A percentile compares a stretch with the other conserved stretches of the same genome.
Conservation (phyloP, 2,113 vertebrate genomes). For the Bungarus multicinctus region DNA sequence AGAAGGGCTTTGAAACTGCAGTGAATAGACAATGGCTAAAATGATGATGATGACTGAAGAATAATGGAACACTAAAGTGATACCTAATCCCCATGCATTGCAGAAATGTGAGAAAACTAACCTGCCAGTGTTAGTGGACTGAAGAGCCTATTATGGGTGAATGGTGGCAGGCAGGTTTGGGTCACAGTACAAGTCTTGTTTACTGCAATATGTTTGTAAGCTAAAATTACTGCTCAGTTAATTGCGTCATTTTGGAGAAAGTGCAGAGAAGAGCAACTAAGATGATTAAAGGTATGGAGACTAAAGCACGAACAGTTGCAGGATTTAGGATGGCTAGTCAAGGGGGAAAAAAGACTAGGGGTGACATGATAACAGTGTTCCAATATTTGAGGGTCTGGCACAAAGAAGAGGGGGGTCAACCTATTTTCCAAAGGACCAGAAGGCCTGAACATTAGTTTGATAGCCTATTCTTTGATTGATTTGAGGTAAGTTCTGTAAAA, state of each 20-base stretch:
- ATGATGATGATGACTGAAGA: neutral
- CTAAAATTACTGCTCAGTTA: neutral
- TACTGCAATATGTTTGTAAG: neutral
- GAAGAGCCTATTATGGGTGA: neutral
- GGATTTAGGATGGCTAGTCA: neutral
- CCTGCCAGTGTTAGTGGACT: neutral
- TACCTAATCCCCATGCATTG: neutral
- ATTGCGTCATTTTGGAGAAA: neutral
- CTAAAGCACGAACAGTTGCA: neutral
- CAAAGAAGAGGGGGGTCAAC: neutral
- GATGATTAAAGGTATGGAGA: neutral
- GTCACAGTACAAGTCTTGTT: neutral
- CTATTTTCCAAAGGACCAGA: neutral
- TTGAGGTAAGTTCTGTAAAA: neutral
- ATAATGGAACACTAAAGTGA: neutral
- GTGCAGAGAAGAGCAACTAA: neutral
- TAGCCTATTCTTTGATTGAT: neutral
- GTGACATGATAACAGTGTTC: neutral
- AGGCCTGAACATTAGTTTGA: neutral
- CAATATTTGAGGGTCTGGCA: neutral
- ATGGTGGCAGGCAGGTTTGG: too few relatives aligned
- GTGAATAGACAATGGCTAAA: neutral
- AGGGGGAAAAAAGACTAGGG: too few relatives aligned
- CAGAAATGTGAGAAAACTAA: neutral
- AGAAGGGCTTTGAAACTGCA: neutral